A percentile compares a stretch with the other conserved stretches of the same genome.
Evolutionary conservation across 1,140 invertebrate genomes (phyloP).

Genomic region (Aplysia californica): DNA sequence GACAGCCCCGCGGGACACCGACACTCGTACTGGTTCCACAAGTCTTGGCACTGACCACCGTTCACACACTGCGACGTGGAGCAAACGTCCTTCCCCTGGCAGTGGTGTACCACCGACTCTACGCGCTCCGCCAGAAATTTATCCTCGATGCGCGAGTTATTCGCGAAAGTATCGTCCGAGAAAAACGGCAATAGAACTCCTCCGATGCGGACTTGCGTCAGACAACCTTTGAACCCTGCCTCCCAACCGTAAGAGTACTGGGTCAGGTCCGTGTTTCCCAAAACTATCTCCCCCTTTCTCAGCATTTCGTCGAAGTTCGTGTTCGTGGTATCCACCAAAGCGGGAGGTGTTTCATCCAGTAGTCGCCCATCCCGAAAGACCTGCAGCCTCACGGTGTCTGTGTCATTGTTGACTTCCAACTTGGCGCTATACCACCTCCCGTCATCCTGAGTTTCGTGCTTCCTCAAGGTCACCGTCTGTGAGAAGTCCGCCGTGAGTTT

Average conservation of each 20-base stretch:
- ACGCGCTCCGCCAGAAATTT: not conserved
- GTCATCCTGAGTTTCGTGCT: constrained; percentile 1
- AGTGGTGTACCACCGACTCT: not conserved
- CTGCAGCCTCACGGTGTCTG: not conserved
- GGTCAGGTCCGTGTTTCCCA: not conserved
- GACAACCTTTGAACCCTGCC: constrained; percentile 76
- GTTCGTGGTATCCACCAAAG: too few relatives aligned
- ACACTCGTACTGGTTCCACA: constrained; percentile 62
- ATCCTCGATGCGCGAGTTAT: not conserved
- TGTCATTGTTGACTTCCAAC: constrained; percentile 6
- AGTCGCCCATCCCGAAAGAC: not conserved
- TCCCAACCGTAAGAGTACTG: constrained; percentile 9
- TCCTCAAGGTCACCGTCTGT: not conserved
- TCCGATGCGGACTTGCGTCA: constrained; percentile 90
- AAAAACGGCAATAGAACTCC: constrained; percentile 90
- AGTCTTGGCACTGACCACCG: constrained; percentile 62
- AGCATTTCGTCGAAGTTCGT: constrained; percentile 1
- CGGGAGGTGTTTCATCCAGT: not conserved
- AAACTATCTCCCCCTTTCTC: constrained; percentile 1
- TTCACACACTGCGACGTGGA: constrained; percentile 62
- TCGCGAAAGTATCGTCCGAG: constrained; percentile 54
- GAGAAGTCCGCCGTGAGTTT: constrained; percentile 28
- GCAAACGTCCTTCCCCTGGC: constrained; percentile 25
- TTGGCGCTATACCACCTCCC: constrained; percentile 28
- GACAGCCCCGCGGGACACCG: constrained; percentile 79